A percentile compares a stretch with the other conserved stretches of the same genome.
phyloP scores from a whole-genome alignment of 2,888 invertebrate species.

The Phyto melanocephala region DNA sequence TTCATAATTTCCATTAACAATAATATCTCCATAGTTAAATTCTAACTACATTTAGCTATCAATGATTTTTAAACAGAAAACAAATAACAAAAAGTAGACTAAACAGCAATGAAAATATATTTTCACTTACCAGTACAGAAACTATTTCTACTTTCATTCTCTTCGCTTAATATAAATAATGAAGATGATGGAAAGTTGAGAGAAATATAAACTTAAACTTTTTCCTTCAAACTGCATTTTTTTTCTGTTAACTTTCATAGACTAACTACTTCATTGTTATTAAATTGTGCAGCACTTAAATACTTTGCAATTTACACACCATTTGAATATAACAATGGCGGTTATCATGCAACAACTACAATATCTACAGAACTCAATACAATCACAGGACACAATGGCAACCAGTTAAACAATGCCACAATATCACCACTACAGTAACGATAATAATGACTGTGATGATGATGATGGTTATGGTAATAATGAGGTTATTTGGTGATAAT shows the following conservation, averaged over 20 bases:
- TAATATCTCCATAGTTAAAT: too few species aligned
- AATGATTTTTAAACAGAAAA: too few species aligned
- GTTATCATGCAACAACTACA: conserved; percentile 8
- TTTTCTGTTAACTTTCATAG: not conserved
- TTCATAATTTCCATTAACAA: too few species aligned
- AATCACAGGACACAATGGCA: conserved; percentile 11
- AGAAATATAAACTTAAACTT: not conserved
- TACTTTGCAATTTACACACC: conserved; percentile 59
- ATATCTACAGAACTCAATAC: not conserved
- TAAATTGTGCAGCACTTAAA: conserved; percentile 30
- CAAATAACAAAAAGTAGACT: too few species aligned
- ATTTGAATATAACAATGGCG: conserved; percentile 58
- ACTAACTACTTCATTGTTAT: conserved; percentile 37
- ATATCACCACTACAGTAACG: conserved; percentile 14
- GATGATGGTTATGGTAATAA: not conserved
- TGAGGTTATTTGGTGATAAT: not conserved
- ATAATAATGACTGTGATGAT: not conserved
- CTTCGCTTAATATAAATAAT: too few species aligned
- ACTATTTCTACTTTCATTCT: too few species aligned
- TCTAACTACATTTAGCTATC: too few species aligned
- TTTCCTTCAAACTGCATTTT: not conserved
- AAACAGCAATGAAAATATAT: too few species aligned
- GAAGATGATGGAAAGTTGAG: too few species aligned
- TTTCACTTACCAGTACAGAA: too few species aligned
- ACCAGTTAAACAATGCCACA: conserved; percentile 20